phyloP scores from a whole-genome alignment of 2,797 vertebrate genomes.

The Neomorphus geoffroyi region DNA sequence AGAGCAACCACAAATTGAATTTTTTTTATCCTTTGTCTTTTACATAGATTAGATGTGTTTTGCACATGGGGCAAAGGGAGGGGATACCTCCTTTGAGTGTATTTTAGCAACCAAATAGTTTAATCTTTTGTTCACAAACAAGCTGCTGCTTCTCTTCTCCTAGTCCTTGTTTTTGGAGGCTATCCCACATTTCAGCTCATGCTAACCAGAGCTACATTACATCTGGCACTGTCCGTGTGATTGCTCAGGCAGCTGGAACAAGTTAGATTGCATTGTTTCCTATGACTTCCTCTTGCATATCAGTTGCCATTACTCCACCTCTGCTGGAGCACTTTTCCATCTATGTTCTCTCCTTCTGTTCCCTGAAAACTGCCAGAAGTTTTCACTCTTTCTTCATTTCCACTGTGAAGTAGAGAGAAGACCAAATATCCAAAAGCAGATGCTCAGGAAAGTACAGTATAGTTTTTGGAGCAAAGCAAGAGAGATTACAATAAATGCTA shows the following conservation, averaged over 20 bases:
- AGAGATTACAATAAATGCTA: neutral
- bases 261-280: constrained; percentile 73
- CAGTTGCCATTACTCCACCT: constrained; percentile 54
- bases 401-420: neutral
- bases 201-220: constrained; percentile 56
- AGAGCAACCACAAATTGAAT: constrained; percentile 17
- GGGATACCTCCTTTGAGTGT: constrained; percentile 3
- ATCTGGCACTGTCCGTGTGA: constrained; percentile 63
- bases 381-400: constrained; percentile 13
- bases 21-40: constrained; percentile 12
- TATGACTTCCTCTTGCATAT: constrained; percentile 43
- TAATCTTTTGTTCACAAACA: constrained; percentile 68
- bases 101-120: constrained; percentile 72
- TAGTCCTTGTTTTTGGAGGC: constrained; percentile 52
- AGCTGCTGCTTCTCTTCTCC: constrained; percentile 60
- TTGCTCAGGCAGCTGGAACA: constrained; percentile 60
- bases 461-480: neutral
- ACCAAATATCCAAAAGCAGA: constrained; percentile 14
- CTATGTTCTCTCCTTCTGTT: constrained; percentile 49
- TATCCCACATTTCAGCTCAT: constrained; percentile 44
- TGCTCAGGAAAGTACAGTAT: neutral
- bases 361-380: constrained; percentile 26
- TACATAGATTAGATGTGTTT: constrained; percentile 40
- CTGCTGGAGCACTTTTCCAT: constrained; percentile 23
- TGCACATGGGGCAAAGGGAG: constrained; percentile 12